These are phyloP conservation scores for Sphyrna mokarran DNA, from an alignment of 2,113 vertebrate genomes.

Conservation along the genomic window DNA sequence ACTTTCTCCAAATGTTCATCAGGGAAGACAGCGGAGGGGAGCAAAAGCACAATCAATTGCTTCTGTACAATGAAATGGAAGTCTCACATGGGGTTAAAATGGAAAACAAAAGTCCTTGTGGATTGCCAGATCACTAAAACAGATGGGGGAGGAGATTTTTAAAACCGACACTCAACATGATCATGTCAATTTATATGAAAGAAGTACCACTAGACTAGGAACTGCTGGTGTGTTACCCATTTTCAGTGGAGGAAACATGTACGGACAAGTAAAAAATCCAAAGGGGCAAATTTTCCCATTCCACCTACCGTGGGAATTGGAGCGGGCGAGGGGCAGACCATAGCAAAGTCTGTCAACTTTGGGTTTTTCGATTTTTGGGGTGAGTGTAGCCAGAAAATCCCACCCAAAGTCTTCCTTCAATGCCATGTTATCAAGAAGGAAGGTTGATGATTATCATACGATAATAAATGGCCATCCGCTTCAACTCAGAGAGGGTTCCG, in stretches of 20 bases:
- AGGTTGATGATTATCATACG: neutral
- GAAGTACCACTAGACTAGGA: too few relatives aligned
- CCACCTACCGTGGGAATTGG: too few relatives aligned
- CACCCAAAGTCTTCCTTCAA: neutral
- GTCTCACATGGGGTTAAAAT: neutral
- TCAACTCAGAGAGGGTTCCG: neutral
- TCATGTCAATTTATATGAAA: neutral
- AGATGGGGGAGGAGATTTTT: neutral
- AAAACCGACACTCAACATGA: neutral
- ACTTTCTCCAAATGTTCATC: neutral
- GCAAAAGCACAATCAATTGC: neutral
- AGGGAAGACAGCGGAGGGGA: neutral
- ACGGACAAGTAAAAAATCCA: neutral
- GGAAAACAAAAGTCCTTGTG: neutral
- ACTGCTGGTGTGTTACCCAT: neutral
- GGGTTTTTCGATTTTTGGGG: too few relatives aligned
- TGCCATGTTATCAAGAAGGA: neutral
- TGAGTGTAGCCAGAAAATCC: too few relatives aligned
- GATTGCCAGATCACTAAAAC: neutral
- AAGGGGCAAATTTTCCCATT: too few relatives aligned
- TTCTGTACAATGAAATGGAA: neutral
- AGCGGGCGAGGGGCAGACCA: too few relatives aligned
- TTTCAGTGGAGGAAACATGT: neutral
- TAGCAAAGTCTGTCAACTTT: too few relatives aligned
- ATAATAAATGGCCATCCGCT: neutral